Conservation (phyloP, 1,140 invertebrate species). For the Laupala kohalensis region DNA sequence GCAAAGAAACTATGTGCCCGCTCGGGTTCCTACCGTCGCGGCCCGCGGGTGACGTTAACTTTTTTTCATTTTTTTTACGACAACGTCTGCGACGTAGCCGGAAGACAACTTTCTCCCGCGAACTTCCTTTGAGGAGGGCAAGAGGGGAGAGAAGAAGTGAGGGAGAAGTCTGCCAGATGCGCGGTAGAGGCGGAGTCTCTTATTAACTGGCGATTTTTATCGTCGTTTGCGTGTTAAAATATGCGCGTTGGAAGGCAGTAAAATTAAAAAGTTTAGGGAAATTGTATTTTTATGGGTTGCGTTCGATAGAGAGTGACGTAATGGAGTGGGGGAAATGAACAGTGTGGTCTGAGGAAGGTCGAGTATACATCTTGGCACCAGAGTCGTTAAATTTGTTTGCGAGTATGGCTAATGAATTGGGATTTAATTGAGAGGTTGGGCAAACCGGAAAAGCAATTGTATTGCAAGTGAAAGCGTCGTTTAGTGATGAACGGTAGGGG, state of each 20-base stretch:
- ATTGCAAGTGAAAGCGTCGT: too few species aligned
- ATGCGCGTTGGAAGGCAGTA: neutral
- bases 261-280: neutral
- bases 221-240: neutral
- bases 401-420: too few species aligned
- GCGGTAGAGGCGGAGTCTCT: neutral
- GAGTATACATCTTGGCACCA: too few species aligned
- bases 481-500: too few species aligned
- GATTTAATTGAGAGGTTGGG: too few species aligned
- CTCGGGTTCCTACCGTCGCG: neutral
- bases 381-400: too few species aligned
- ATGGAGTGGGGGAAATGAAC: neutral
- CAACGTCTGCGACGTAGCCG: neutral
- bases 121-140: neutral
- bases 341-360: too few species aligned
- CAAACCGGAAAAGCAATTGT: too few species aligned
- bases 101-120: neutral
- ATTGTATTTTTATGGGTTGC: neutral
- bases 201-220: neutral
- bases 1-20: neutral
- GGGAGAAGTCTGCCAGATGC: neutral
- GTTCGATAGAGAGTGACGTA: neutral
- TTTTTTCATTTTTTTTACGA: neutral
- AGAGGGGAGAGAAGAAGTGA: neutral
- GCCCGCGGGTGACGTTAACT: too few species aligned